Base-by-base conservation (phyloP, 2,888 invertebrate genomes). In the Temnothorax unifasciatus region DNA sequence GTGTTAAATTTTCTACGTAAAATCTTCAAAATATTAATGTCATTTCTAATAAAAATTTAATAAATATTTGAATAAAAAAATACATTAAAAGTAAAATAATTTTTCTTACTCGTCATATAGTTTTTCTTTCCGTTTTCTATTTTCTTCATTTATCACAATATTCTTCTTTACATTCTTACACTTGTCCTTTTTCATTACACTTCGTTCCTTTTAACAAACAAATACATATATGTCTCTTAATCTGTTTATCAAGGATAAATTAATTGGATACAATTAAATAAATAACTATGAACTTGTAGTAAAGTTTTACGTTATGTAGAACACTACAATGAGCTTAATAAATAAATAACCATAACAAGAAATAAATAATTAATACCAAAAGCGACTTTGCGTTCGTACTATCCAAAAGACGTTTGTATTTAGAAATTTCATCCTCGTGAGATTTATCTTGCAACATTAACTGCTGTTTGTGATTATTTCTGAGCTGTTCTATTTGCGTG, bases 381-480 rank as follows among this genome's bases (percentile, higher is more conserved):
- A 63, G 29, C 13, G 11, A 61, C 25, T 6, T 29, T 9, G 13
- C 61, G n/a, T 50, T 83, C 0, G 21, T 9, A 18, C 41, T 44
- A 6, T 79, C 82, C 18, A 89, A 38, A 6, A 87, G 83, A 57
- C 66, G 61, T 57, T 89, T 81, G 21, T 88, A 87, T 18, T 74
- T 74, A 2, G 18, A 21, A 38, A 89, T 74, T 59, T 91, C 87
- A 0, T 87, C 82, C 0, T 79, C 34, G n/a, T 90, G 87, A 68
- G 54, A 64, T 5, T 87, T 82, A 21, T 84, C 87, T 34, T 90
- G 34, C 29, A 71, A 52, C 13, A 82, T 68, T 1, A 91, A 47
- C 18, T 89, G 79, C 9, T 89, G 86, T 0, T 25, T 68, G 44
- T 90, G 81, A 8, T 82, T 83, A 18, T 88, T 79, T 21, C 84